Conservation (phyloP, 2,113 vertebrate genomes). For the Chloropsis hardwickii region DNA sequence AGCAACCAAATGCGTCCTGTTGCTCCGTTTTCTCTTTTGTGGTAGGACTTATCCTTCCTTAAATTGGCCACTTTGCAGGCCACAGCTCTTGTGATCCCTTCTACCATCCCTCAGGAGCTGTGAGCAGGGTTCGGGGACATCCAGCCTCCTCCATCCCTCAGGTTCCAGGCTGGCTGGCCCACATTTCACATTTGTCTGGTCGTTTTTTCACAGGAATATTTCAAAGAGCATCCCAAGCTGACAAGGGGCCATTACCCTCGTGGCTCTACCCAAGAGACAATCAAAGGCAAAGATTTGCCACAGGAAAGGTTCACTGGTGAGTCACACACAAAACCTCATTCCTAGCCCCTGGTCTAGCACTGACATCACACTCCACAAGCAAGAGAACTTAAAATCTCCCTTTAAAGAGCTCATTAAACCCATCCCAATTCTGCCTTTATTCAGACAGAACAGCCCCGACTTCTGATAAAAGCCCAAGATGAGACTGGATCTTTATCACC, state of each 20-base stretch:
- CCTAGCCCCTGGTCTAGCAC: neutral
- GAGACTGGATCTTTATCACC: neutral
- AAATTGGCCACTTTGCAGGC: neutral
- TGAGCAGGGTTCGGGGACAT: neutral
- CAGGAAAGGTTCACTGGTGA: neutral
- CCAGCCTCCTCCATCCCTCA: neutral
- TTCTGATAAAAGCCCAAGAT: neutral
- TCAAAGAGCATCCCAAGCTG: neutral
- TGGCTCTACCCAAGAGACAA: neutral
- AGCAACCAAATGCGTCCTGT: neutral
- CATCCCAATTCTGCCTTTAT: neutral
- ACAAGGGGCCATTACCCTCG: neutral
- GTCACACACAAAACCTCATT: neutral
- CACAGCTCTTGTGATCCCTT: neutral
- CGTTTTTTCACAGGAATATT: neutral
- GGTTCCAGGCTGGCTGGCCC: neutral
- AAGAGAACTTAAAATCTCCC: neutral
- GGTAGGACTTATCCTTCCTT: neutral
- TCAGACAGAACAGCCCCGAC: neutral
- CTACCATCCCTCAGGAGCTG: neutral
- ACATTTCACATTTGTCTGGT: neutral
- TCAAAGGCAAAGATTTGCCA: neutral
- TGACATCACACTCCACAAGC: neutral
- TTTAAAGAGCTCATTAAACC: neutral
- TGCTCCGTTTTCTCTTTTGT: neutral